Conservation (phyloP, 2,113 vertebrate species). For the Petaurus breviceps region DNA sequence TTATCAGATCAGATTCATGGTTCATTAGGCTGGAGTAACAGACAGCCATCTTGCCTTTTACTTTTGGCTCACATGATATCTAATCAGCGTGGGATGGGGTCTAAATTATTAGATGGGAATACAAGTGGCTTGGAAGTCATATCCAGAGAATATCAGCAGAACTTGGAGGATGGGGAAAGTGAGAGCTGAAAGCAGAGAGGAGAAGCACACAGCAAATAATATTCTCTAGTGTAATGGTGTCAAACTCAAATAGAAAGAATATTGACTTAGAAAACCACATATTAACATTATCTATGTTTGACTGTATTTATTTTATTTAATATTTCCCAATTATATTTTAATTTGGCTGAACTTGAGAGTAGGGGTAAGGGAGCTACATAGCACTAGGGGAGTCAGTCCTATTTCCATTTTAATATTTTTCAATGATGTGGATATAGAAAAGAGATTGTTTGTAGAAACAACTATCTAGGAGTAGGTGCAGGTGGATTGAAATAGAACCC, state of each 20-base stretch:
- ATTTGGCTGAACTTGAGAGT: no score
- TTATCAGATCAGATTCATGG: neutral
- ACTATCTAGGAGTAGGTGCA: no score
- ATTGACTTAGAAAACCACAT: no score
- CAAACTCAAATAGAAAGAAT: neutral
- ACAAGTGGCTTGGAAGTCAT: neutral
- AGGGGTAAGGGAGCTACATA: no score
- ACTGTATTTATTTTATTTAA: no score
- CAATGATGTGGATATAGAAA: no score
- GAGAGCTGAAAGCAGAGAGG: neutral
- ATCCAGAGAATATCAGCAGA: neutral
- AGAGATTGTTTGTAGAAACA: no score
- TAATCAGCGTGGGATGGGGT: neutral
- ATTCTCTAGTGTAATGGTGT: neutral
- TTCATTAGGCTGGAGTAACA: neutral
- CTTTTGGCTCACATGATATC: neutral
- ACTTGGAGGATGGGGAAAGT: neutral
- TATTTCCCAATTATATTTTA: no score
- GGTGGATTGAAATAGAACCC: no score
- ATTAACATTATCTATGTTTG: no score
- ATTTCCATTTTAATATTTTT: no score
- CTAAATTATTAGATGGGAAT: neutral
- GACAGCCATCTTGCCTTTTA: neutral
- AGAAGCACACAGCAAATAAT: neutral
- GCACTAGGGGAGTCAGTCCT: no score